Conservation (phyloP, 1,140 invertebrate species). For the Drosophila elegans region DNA sequence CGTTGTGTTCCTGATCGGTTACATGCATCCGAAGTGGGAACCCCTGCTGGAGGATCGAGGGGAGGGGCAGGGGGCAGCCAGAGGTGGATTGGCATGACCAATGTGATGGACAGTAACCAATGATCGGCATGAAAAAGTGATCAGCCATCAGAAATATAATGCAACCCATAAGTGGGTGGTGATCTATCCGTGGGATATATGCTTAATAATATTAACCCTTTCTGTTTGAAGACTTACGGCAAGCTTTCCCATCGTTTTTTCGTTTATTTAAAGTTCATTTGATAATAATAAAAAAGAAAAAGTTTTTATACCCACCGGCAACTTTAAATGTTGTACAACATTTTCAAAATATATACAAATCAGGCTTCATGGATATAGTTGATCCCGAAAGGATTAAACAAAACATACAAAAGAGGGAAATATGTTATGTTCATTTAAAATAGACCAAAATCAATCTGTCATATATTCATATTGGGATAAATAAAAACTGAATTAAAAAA, state of each 20-base stretch:
- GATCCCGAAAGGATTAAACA: too few species aligned
- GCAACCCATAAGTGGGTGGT: neutral
- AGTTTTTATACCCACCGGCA: neutral
- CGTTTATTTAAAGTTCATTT: too few species aligned
- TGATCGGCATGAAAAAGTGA: slow-evolving; percentile 36
- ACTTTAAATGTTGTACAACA: neutral
- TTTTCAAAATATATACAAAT: neutral
- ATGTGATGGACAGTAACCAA: slow-evolving; percentile 55
- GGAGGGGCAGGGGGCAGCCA: neutral
- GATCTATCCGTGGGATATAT: neutral
- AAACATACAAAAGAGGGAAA: too few species aligned
- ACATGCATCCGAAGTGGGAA: slow-evolving; percentile 52
- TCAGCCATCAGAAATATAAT: neutral
- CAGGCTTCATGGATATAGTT: too few species aligned
- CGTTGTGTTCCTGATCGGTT: slow-evolving; percentile 44
- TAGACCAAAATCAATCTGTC: too few species aligned
- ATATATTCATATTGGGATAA: too few species aligned
- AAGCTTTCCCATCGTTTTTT: too few species aligned
- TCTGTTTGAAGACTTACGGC: too few species aligned
- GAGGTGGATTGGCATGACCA: slow-evolving; percentile 65
- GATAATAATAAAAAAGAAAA: too few species aligned
- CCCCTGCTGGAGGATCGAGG: neutral
- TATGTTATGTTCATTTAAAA: too few species aligned
- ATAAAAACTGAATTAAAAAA: too few species aligned
- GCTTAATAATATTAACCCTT: too few species aligned